Evolutionary conservation across 2,113 vertebrate genomes (phyloP), one percentile per base, ranked within the genome.

Genomic region (Athene cunicularia): DNA sequence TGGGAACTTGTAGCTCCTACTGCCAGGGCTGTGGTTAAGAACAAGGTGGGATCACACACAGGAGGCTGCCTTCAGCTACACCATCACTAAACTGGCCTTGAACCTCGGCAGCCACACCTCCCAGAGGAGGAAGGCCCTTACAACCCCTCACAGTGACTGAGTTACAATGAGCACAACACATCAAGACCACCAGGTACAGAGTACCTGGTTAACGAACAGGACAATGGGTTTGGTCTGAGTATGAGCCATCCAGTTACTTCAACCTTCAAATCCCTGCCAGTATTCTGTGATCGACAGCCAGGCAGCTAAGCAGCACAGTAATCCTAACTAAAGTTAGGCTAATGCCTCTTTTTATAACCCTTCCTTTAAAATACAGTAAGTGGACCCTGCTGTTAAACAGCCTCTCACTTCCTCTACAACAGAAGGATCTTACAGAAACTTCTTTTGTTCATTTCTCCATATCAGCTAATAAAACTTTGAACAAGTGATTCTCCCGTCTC

Each of bases 81-180:
- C 6, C 39, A 1, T 26, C 76, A 47, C 75, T 37, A 37, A 80
- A 30, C 28, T 28, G 47, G 19, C 43, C 47, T 32, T 15, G 70
- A 59, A 50, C 28, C 19, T 75, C 0, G 0, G 28, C 22, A 7
- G 0, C 15, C 16, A 30, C 11, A 30, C 0, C 0, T 83, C 53
- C 58, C 23, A 26, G 37, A 62, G 16, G 1, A 2, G 2, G 1
- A 43, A 26, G 10, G 23, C 22, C 26, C 55, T 73, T 62, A n/a
- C 14, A 50, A 17, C 5, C 17, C 6, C 1, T 27, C 39, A 41
- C 28, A 37, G 4, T 8, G 8, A 45, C 30, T 6, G 30, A 68
- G 50, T 37, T 58, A 12, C 14, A 84, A 70, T 8, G 55, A 52
- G 41, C 58, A 27, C 20, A 35, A 37, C 26, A 33, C 33, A 26